These are phyloP conservation scores for Metopolophium dirhodum DNA, from an alignment of 1,140 invertebrate species.

Conservation along the genomic window DNA sequence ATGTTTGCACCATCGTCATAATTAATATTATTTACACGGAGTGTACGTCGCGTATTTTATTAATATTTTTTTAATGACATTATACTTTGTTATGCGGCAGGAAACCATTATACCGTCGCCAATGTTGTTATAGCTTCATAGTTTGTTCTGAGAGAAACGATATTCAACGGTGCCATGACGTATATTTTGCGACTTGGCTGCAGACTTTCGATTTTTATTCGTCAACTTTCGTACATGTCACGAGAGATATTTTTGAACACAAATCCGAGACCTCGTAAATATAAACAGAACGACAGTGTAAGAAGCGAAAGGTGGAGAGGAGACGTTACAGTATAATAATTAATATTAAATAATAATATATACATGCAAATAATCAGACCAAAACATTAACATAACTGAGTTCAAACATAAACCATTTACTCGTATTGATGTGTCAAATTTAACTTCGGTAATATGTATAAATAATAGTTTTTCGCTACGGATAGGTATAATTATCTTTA, in stretches of 20 bases:
- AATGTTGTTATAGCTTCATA: too few relatives aligned
- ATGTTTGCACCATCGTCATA: neutral
- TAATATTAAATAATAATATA: too few relatives aligned
- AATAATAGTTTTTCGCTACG: neutral
- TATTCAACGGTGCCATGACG: neutral
- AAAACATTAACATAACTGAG: neutral
- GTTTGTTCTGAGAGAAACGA: neutral
- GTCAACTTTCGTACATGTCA: neutral
- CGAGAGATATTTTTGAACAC: too few relatives aligned
- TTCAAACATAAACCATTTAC: neutral
- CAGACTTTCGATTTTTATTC: neutral
- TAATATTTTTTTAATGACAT: neutral
- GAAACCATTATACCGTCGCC: too few relatives aligned
- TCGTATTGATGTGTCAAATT: neutral
- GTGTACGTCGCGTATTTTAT: neutral
- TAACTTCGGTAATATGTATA: neutral
- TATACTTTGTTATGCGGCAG: too few relatives aligned
- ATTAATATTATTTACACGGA: neutral
- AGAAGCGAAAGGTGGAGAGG: too few relatives aligned
- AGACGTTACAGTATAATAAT: neutral
- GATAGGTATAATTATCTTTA: too few relatives aligned
- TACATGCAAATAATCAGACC: too few relatives aligned
- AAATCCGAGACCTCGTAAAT: neutral
- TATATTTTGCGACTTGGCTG: neutral
- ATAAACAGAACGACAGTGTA: too few relatives aligned